Percentiles rank a stretch among this genome's conserved stretches.
Evolutionary conservation across 2,888 invertebrate genomes (phyloP).

Genomic region (Muscina levida): DNA sequence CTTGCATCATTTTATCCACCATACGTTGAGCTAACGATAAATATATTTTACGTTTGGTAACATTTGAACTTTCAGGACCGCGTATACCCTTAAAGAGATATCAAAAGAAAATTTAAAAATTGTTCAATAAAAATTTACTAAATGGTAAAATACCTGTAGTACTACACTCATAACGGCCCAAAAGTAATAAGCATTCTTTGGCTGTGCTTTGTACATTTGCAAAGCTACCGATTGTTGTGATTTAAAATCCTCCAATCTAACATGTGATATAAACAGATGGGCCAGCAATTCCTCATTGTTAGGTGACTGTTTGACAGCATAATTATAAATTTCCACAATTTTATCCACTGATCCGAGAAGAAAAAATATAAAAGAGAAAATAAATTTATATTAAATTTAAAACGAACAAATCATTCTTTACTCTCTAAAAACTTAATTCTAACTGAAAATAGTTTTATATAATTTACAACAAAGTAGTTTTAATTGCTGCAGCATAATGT

Average conservation of each 20-base stretch:
- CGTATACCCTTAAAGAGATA: conserved; percentile 76
- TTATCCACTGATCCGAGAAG: conserved; percentile 85
- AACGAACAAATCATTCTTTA: conserved; percentile 41
- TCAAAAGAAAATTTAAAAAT: conserved; percentile 7
- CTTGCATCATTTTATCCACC: conserved; percentile 93
- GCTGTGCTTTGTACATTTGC: conserved; percentile 92
- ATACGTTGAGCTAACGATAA: conserved; percentile 95
- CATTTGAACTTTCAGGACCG: conserved; percentile 81
- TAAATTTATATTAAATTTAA: conserved; percentile 1
- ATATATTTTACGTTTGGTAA: conserved; percentile 85
- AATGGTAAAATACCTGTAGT: conserved; percentile 90
- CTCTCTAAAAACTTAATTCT: conserved; percentile 27
- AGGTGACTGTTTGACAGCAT: conserved; percentile 91
- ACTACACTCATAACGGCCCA: conserved; percentile 99
- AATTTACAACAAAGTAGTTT: conserved; percentile 30
- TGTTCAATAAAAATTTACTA: neutral
- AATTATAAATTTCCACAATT: conserved; percentile 94
- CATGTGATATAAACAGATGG: conserved; percentile 97
- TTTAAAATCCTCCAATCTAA: conserved; percentile 92
- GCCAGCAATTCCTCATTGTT: conserved; percentile 95
- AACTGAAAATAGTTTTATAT: conserved; percentile 17
- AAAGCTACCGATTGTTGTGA: conserved; percentile 95
- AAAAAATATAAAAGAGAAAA: conserved; percentile 19
- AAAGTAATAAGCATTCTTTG: conserved; percentile 97
- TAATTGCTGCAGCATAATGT: conserved; percentile 4